phyloP scores from a whole-genome alignment of 2,797 vertebrate genomes.

The Hippopotamyrus pictus region DNA sequence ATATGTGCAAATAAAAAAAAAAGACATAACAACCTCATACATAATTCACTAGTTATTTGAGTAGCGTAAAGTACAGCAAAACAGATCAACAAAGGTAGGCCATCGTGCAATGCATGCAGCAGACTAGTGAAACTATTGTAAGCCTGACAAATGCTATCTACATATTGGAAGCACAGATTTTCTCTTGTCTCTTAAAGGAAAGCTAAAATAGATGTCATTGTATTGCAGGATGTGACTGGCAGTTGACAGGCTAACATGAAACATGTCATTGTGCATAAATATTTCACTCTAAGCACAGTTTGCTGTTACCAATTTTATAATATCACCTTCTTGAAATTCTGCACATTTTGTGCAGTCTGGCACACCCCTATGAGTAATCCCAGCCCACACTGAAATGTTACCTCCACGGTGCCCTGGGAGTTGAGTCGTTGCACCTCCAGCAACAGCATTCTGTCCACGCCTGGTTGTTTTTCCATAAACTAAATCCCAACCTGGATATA shows the following conservation, averaged over 20 bases:
- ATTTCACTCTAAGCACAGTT: not conserved
- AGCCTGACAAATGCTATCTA: not conserved
- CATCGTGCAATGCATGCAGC: not conserved
- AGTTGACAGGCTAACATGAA: not conserved
- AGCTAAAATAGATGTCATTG: not conserved
- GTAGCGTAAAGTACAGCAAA: not conserved
- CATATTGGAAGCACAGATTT: not conserved
- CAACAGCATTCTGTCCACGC: not conserved
- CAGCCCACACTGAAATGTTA: not conserved
- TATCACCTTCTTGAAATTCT: not conserved
- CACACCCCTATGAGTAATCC: not conserved
- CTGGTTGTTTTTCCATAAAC: not conserved
- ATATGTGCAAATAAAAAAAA: not conserved
- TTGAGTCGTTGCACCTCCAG: not conserved
- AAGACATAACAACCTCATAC: not conserved
- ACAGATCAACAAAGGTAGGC: not conserved
- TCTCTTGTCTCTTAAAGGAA: not conserved
- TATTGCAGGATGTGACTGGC: not conserved
- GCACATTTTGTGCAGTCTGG: not conserved
- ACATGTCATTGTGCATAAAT: not conserved
- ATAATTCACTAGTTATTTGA: not conserved
- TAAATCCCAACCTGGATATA: not conserved
- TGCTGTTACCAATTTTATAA: not conserved
- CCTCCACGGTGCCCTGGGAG: not conserved
- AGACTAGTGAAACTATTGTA: not conserved